Base-by-base conservation (phyloP, 2,797 vertebrate species). In the Macroramphosus scolopax region DNA sequence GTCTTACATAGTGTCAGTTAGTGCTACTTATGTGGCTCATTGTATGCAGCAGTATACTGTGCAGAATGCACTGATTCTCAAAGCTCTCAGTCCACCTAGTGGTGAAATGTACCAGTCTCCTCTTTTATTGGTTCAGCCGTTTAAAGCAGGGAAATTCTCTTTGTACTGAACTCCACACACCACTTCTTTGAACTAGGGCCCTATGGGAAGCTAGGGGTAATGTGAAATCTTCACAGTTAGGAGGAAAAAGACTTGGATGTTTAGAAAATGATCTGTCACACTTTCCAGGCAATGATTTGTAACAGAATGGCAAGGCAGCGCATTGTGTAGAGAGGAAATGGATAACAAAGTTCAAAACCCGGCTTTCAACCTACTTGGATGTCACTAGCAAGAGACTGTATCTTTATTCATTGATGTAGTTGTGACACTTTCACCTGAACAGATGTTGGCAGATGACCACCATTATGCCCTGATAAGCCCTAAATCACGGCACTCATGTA, bases 31-130 rank as follows among this genome's bases (percentile, higher is more conserved):
- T 13, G 36, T 47, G 40, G 47, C 9, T 57, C 6, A 31, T 46
- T 36, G 12, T 54, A 31, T 43, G 31, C 45, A 39, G 37, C 26
- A 14, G 15, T 50, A n/a, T n/a, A n/a, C 48, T 44, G 5, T 44
- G 51, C 8, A 5, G 31, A 41, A 51, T 41, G 13, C 17, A 46
- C 38, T 41, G 49, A 81, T 83, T 85, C 43, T 80, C 68, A 25
- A 74, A 65, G 72, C 82, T 80, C 71, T 81, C 75, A 74, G 84
- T 76, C 84, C 86, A 78, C 59, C 86, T 88, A 71, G 84, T 86
- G 86, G 84, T 59, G 37, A 63, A 61, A 60, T 32, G 6, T 12
- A n/a, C n/a, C n/a, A n/a, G n/a, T n/a, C n/a, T 52, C 8, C 6
- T 46, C 47, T 39, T 54, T 39, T 32, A 38, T 38, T 37, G 17